phyloP scores from a whole-genome alignment of 1,140 invertebrate species.

The Drosophila rhopaloa region DNA sequence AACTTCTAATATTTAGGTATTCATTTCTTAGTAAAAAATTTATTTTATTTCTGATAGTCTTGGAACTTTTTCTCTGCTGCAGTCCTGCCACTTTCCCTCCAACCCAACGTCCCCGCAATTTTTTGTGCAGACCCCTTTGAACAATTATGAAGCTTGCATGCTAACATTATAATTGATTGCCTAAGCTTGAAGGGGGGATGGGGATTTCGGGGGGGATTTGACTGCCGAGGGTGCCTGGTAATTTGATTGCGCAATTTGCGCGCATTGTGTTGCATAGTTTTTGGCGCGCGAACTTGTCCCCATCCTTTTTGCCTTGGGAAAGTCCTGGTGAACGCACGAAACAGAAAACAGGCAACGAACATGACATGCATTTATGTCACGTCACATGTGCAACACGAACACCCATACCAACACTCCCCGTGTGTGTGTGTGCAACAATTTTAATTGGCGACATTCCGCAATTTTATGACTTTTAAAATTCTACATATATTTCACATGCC shows the following conservation, averaged over 20 bases:
- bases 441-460: constrained; percentile 83
- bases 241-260: constrained; percentile 82
- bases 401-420: constrained; percentile 29
- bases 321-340: constrained; percentile 51
- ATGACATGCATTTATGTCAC: constrained; percentile 85
- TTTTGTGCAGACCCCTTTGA: constrained; percentile 28
- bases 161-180: constrained; percentile 82
- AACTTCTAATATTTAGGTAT: too few relatives aligned
- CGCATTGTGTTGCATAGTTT: constrained; percentile 83
- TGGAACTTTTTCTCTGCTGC: neutral
- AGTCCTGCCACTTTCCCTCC: constrained; percentile 3
- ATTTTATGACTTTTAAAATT: constrained; percentile 83
- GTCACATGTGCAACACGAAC: constrained; percentile 80
- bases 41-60: too few relatives aligned
- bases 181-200: constrained; percentile 53
- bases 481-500: constrained; percentile 75
- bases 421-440: constrained; percentile 70
- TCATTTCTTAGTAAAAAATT: too few relatives aligned
- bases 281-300: constrained; percentile 67
- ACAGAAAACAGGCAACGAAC: constrained; percentile 76
- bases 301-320: constrained; percentile 3
- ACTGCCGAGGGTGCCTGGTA: constrained; percentile 42
- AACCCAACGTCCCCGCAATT: neutral
- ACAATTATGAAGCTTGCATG: constrained; percentile 70
- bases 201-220: neutral